phyloP scores from a whole-genome alignment of 2,888 invertebrate genomes.

The Acleris sparsana region DNA sequence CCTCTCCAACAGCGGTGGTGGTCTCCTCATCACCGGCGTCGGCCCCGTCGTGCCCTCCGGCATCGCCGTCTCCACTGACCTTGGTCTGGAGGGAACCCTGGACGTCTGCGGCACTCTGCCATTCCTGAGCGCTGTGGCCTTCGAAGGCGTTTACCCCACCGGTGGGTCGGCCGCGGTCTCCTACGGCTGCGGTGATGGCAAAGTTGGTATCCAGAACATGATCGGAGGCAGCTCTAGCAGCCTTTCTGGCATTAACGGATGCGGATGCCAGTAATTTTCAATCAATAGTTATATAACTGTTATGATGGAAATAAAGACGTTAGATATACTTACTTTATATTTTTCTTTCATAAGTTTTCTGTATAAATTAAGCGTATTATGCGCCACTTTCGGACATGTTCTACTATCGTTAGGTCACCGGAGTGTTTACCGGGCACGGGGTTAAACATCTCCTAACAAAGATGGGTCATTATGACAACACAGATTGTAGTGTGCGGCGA shows the following conservation, averaged over 20 bases:
- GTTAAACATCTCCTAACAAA: no score
- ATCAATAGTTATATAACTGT: no score
- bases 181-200: slow-evolving; percentile 20
- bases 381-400: no score
- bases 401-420: no score
- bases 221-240: not conserved
- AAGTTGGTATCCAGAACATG: slow-evolving; percentile 10
- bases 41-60: slow-evolving; percentile 51
- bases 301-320: no score
- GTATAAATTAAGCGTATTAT: no score
- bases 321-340: no score
- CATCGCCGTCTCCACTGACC: slow-evolving; percentile 55
- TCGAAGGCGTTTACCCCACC: slow-evolving; percentile 46
- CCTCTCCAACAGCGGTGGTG: slow-evolving; percentile 19
- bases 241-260: not conserved
- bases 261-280: not conserved
- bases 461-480: no score
- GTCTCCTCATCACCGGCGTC: slow-evolving; percentile 40
- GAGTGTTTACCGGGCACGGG: no score
- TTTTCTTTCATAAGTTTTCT: no score
- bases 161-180: not conserved
- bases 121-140: slow-evolving; percentile 49
- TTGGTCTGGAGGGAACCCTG: slow-evolving; percentile 51
- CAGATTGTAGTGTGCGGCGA: no score
- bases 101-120: slow-evolving; percentile 51